Base-by-base conservation (phyloP, 2,797 vertebrate species). In the Spondyliosoma cantharus region DNA sequence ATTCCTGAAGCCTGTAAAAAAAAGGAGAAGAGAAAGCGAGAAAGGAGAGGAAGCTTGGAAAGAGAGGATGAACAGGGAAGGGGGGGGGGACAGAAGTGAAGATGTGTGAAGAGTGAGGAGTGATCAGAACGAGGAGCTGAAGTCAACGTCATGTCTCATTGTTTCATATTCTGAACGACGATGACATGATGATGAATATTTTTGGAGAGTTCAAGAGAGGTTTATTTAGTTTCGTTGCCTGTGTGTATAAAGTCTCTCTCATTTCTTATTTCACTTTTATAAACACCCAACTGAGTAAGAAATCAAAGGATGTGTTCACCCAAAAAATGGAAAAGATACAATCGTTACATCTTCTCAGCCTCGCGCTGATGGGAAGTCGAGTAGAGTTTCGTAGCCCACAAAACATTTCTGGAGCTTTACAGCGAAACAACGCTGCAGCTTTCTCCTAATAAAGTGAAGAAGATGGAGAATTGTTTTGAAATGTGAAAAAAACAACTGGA, bases 1-100 rank as follows among this genome's bases (percentile, higher is more conserved):
- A 95, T 95, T 93, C 89, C 95, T 96, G 86, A 81, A 89, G 83
- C 85, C 88, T 88, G 81, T 92, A 91, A 92, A 93, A 90, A 56
- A 75, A 29, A 80, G 32, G 61, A 24, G 8, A 49, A 76, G 78
- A 65, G 77, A 74, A 32, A 82, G 72, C 70, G 73, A 67, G 67
- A 79, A 50, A 80, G 17, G 15, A 71, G 70, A 78, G 71, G 74
- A 71, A 76, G 72, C 72, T 65, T 52, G 68, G 81, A 80, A 80
- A 81, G 65, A 76, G 82, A 68, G 72, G 65, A 84, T 69, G 75
- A 74, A 61, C 8, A 61, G 67, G 58, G 53, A 53, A 72, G 61
- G 16, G 37, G 42, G 60, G 19, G 37, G 43, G 43, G 77, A 74
- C 62, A 60, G 32, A 76, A 57, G 72, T 73, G 78, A 85, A 85